These are phyloP conservation scores for Hipposideros armiger DNA, from an alignment of 2,113 vertebrate species.

Conservation along the genomic window DNA sequence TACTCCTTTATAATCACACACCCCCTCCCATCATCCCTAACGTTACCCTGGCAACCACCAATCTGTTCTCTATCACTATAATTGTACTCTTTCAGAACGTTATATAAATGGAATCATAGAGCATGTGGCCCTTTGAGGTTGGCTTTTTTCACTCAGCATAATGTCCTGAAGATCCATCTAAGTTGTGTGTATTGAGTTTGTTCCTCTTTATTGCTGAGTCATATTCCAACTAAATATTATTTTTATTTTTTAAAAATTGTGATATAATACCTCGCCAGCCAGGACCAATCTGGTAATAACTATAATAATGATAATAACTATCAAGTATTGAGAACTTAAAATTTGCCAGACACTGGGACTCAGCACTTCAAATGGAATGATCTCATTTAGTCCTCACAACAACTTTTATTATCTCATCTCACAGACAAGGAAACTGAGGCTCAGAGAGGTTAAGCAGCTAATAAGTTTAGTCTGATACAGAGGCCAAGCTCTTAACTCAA, in stretches of 20 bases:
- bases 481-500: background rate
- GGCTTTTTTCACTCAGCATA: background rate
- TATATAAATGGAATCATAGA: background rate
- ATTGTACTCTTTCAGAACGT: conserved; percentile 26
- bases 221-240: conserved; percentile 20
- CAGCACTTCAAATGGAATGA: background rate
- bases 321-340: background rate
- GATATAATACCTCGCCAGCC: background rate
- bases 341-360: background rate
- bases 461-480: background rate
- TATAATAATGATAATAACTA: background rate
- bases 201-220: background rate
- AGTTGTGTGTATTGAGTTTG: background rate
- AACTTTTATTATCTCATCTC: background rate
- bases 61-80: background rate
- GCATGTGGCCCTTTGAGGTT: background rate
- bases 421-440: background rate
- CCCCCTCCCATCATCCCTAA: background rate
- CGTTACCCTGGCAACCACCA: background rate
- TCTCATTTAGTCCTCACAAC: background rate
- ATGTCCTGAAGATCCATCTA: background rate
- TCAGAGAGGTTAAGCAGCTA: background rate
- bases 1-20: background rate
- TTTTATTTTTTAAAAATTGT: background rate
- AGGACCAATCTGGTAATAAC: background rate